These are phyloP conservation scores for Tenebrosternarchus preto DNA, from an alignment of 2,113 vertebrate genomes.

Conservation along the genomic window DNA sequence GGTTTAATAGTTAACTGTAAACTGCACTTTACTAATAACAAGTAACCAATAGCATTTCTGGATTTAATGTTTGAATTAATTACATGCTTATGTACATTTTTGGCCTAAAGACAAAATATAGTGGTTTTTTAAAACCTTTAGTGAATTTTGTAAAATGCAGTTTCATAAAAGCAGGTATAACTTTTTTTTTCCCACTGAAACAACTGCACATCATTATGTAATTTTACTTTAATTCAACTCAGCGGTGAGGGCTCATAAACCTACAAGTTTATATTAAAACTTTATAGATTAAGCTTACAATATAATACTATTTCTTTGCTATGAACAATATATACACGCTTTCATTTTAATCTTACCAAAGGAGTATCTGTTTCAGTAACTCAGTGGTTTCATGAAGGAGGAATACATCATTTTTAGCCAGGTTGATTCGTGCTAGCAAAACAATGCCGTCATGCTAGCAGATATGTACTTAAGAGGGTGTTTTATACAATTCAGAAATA, in stretches of 20 bases:
- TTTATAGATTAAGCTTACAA: not conserved
- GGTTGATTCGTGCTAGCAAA: not conserved
- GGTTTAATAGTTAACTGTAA: not conserved
- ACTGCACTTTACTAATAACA: not conserved
- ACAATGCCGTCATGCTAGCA: not conserved
- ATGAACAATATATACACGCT: constrained; percentile 2
- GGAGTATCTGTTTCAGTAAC: not conserved
- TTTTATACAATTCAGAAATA: not conserved
- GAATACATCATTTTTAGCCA: constrained; percentile 1
- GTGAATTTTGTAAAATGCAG: too few relatives aligned
- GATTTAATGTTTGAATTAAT: not conserved
- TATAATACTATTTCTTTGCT: not conserved
- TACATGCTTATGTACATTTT: not conserved
- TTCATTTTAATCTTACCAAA: not conserved
- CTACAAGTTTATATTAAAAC: not conserved
- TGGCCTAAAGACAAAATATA: too few relatives aligned
- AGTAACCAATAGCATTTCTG: too few relatives aligned
- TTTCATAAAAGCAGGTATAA: not conserved
- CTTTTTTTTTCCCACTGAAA: not conserved
- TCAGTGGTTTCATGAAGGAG: not conserved
- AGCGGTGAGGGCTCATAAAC: too few relatives aligned
- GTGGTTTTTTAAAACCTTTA: not conserved
- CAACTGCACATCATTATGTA: too few relatives aligned
- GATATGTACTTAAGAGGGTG: not conserved
- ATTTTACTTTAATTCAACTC: too few relatives aligned